Evolutionary conservation across 2,797 vertebrate species (phyloP).

Genomic region (Varecia variegata): DNA sequence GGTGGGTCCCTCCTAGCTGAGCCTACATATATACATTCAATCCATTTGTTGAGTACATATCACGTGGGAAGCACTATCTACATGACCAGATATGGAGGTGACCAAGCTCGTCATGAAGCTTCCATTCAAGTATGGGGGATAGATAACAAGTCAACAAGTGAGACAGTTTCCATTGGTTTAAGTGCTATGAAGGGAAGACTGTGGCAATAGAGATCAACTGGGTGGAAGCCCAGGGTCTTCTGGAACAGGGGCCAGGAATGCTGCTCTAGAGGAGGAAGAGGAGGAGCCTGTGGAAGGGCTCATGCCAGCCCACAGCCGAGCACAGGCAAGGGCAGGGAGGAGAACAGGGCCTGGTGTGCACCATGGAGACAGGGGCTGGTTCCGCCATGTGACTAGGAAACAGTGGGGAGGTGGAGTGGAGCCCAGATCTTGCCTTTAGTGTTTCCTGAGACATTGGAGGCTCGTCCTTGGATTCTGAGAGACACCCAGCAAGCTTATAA

Average conservation of each 20-base stretch:
- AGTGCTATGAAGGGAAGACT: not conserved
- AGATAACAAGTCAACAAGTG: not conserved
- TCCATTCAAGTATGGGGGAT: not conserved
- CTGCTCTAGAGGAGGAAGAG: not conserved
- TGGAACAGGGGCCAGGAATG: not conserved
- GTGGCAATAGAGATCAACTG: not conserved
- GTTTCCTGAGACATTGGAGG: not conserved
- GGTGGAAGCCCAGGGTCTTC: not conserved
- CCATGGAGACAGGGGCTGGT: fast-evolving
- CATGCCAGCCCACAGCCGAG: fast-evolving
- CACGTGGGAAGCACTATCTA: not conserved
- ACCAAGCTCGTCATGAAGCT: not conserved
- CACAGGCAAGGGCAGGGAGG: not conserved
- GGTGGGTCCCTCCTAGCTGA: not conserved
- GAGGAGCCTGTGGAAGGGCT: not conserved
- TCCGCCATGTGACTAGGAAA: not conserved
- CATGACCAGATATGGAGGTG: not conserved
- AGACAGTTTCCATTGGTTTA: not conserved
- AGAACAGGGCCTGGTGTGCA: not conserved
- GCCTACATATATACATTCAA: not conserved
- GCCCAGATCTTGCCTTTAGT: not conserved
- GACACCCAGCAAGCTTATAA: not conserved
- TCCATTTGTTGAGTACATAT: not conserved
- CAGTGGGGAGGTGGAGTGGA: not conserved
- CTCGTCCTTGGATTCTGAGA: not conserved